These are phyloP conservation scores for Polyommatus iphigenia DNA, from an alignment of 2,888 invertebrate species.

Conservation along the genomic window DNA sequence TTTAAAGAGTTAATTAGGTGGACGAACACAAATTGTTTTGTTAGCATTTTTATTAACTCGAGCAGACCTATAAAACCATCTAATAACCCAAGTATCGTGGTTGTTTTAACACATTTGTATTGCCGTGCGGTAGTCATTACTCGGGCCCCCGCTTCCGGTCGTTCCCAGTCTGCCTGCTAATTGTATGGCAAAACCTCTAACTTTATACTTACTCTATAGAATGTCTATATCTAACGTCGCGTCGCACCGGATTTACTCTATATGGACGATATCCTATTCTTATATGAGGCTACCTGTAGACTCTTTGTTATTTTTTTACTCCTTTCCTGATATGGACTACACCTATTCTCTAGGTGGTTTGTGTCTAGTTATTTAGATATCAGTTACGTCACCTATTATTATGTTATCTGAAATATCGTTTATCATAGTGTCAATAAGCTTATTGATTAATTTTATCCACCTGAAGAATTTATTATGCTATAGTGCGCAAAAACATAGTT, in stretches of 20 bases:
- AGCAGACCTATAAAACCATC: not conserved
- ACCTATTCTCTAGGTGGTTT: not conserved
- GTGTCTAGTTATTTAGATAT: not conserved
- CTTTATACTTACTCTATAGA: not conserved
- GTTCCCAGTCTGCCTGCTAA: conserved; percentile 46
- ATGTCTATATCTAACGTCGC: not conserved
- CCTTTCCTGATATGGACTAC: not conserved
- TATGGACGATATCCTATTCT: not conserved
- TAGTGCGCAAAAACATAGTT: not conserved
- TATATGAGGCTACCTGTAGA: not conserved
- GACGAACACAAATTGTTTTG: not conserved
- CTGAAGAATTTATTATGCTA: conserved; percentile 3
- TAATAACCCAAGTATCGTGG: not conserved
- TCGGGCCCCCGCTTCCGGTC: conserved; percentile 44
- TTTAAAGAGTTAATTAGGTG: not conserved
- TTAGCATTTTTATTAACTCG: not conserved
- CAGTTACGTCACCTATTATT: not conserved
- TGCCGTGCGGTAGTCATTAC: conserved; percentile 33
- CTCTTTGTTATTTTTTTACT: not conserved
- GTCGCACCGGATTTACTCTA: not conserved
- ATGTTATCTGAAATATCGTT: not conserved
- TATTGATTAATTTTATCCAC: conserved; percentile 7
- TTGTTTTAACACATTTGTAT: conserved; percentile 28
- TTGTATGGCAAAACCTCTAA: conserved; percentile 40
- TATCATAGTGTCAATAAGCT: conserved; percentile 1